Evolutionary conservation across 2,888 invertebrate species (phyloP).

Genomic region (Eupeodes latifasciatus): DNA sequence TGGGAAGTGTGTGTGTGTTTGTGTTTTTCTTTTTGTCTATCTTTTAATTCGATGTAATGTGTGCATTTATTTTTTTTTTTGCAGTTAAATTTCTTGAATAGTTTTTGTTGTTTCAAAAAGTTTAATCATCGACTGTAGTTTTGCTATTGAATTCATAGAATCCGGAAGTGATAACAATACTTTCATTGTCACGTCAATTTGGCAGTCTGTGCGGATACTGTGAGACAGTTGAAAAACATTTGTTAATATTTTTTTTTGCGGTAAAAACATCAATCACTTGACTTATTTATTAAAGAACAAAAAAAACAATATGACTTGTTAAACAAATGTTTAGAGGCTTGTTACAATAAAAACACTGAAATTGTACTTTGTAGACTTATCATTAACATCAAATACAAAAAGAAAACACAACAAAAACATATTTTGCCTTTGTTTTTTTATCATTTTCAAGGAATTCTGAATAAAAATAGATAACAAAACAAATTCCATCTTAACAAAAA

Average conservation of each 20-base stretch:
- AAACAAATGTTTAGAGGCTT: conserved; percentile 8
- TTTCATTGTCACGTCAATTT: conserved; percentile 19
- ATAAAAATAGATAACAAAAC: too few relatives aligned
- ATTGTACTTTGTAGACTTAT: neutral
- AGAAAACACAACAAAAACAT: neutral
- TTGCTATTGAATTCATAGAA: neutral
- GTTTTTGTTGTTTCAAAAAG: neutral
- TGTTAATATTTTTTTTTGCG: neutral
- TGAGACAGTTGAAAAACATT: neutral
- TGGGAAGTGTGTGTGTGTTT: too few relatives aligned
- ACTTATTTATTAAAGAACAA: conserved; percentile 3
- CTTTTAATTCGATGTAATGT: too few relatives aligned
- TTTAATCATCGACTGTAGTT: neutral
- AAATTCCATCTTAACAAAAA: too few relatives aligned
- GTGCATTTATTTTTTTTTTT: neutral
- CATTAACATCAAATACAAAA: neutral
- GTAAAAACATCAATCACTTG: conserved; percentile 25
- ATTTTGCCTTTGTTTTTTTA: neutral
- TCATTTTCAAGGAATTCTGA: neutral
- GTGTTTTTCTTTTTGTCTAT: too few relatives aligned
- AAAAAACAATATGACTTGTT: conserved; percentile 24
- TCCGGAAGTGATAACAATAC: conserved; percentile 19
- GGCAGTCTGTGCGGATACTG: neutral
- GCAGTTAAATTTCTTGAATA: neutral
- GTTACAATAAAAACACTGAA: neutral